Evolutionary conservation across 2,888 invertebrate genomes (phyloP), one percentile per base, ranked within the genome.

Genomic region (Drepanosiphum platanoidis): DNA sequence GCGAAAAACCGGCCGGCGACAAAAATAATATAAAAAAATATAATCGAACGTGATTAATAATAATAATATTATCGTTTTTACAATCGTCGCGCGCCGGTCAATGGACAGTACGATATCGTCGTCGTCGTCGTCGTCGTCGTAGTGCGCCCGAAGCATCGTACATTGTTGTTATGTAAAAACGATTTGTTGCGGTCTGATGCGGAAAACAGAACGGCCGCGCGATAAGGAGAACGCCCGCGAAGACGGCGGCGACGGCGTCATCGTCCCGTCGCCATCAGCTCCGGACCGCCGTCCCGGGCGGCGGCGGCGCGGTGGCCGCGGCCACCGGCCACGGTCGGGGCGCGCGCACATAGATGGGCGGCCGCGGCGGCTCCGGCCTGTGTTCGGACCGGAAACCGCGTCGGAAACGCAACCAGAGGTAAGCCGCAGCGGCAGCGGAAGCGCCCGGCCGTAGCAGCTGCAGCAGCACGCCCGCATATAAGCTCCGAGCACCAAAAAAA

Each of bases 341-440:
- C 1, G 34, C 61, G 61, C n/a, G n/a, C 27, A 13, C 11, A n/a
- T 70, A 58, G 75, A 83, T 83, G 83, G 68, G 64, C 30, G 74
- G 71, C 82, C 74, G 83, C 66, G 66, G 72, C 42, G 74, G 66
- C 22, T 36, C 66, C 66, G 83, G 83, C 66, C 74, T 83, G 66
- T 75, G 83, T 36, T 11, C 83, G 83, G 83, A 75, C 83, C 72
- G 83, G 75, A 83, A 75, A 75, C 83, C 83, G n/a, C 83, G 75
- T 22, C 83, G 83, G 75, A 75, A 83, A 83, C 83, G 75, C 52
- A 64, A 66, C 18, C 74, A 22, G 74, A 74, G 83, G 83, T 66
- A 81, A 83, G 74, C 83, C n/a, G 32, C 64, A 30, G 15, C 81
- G 3, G 11, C 81, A 8, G 32, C 71, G n/a, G 64, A 64, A 4